Evolutionary conservation across 2,113 vertebrate species (phyloP).

Genomic region (Cichladusa arquata): DNA sequence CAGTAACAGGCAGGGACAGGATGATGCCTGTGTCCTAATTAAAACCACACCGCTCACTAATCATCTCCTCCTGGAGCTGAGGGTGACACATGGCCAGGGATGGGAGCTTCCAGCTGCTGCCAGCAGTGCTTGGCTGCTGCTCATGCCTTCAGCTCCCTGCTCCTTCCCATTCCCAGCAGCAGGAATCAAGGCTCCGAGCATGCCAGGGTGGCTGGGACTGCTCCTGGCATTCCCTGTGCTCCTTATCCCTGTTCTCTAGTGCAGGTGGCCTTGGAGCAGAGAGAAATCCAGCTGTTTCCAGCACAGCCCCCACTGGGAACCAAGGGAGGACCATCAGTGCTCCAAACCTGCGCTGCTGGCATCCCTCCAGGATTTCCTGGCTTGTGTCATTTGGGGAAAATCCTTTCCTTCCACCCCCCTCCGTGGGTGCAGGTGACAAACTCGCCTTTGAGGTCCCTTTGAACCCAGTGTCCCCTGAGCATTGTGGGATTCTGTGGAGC

Average conservation of each 20-base stretch:
- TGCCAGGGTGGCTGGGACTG: neutral
- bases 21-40: neutral
- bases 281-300: rapidly evolving
- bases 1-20: neutral
- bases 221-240: rapidly evolving
- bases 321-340: rapidly evolving
- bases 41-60: neutral
- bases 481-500: neutral
- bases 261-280: neutral
- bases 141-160: neutral
- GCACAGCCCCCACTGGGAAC: neutral
- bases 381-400: neutral
- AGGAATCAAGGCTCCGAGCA: neutral
- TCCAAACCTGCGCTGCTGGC: rapidly evolving
- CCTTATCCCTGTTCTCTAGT: neutral
- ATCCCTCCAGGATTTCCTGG: neutral
- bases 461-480: neutral
- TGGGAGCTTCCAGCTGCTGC: neutral
- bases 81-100: neutral
- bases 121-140: neutral
- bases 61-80: neutral
- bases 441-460: neutral
- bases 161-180: neutral
- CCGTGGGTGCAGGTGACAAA: neutral
- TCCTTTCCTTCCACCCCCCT: neutral